Evolutionary conservation across 1,140 invertebrate species (phyloP).

Genomic region (Sycobia sp.): DNA sequence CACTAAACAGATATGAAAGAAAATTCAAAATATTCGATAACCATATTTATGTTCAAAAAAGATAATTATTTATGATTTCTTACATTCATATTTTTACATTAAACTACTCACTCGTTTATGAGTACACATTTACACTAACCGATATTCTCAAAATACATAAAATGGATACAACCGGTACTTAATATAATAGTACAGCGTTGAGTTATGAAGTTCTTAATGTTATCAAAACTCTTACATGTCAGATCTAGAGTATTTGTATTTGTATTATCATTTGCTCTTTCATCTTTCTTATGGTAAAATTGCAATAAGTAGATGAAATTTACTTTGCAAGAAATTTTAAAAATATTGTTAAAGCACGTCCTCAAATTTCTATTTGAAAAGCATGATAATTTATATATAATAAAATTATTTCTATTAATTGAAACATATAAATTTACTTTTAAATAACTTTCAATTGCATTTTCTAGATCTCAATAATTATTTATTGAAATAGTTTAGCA

Average conservation of each 20-base stretch:
- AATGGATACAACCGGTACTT: no score
- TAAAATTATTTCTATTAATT: neutral
- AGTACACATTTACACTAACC: no score
- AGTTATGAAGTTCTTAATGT: conserved; percentile 17
- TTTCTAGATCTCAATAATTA: no score
- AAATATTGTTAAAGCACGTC: neutral
- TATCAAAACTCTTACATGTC: conserved; percentile 61
- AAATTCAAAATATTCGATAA: no score
- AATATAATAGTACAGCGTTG: neutral
- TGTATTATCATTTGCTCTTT: conserved; percentile 38
- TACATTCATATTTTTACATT: no score
- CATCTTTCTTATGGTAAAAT: conserved; percentile 1
- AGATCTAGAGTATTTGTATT: no score
- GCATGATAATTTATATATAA: neutral
- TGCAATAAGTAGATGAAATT: neutral
- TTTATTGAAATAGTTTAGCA: no score
- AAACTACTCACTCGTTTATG: no score
- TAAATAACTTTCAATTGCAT: neutral
- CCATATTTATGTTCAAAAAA: no score
- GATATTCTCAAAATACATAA: no score
- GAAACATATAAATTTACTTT: neutral
- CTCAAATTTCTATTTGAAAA: neutral
- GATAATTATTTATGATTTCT: no score
- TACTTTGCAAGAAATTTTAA: neutral
- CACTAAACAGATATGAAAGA: no score